phyloP scores from a whole-genome alignment of 2,888 invertebrate genomes.

The Microctonus brassicae region DNA sequence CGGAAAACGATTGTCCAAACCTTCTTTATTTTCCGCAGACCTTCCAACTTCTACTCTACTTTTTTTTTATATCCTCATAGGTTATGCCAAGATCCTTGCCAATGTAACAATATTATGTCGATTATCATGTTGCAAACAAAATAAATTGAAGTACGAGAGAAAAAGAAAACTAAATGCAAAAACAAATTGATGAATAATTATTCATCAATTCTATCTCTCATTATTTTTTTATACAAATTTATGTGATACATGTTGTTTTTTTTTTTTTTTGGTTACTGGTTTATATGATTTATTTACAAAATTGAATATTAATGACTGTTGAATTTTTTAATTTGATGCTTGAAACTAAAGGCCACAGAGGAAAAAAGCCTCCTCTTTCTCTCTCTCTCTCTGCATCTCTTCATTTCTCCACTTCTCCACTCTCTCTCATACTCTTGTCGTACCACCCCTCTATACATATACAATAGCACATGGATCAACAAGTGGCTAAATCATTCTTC shows the following conservation, averaged over 20 bases:
- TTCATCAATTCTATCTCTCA: no score
- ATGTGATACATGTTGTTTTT: no score
- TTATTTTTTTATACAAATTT: no score
- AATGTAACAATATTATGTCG: neutral
- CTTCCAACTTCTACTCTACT: slow-evolving; percentile 10
- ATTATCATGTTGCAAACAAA: slow-evolving; percentile 3
- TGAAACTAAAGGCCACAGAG: neutral
- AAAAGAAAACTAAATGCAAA: neutral
- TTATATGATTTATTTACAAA: no score
- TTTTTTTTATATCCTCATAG: no score
- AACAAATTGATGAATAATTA: no score
- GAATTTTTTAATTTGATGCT: no score
- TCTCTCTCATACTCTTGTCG: slow-evolving; percentile 14
- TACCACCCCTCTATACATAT: neutral
- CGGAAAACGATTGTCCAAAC: slow-evolving; percentile 41
- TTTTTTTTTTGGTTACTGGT: no score
- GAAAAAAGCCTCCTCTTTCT: slow-evolving; percentile 25
- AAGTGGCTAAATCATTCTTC: slow-evolving; percentile 66
- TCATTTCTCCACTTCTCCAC: no score
- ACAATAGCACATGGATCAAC: slow-evolving; percentile 54
- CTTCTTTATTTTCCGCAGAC: slow-evolving; percentile 3
- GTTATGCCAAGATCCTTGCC: neutral
- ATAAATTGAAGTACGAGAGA: neutral
- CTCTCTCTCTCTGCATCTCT: slow-evolving; percentile 18
- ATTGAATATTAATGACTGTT: no score